A percentile compares a stretch with the other conserved stretches of the same genome.
Evolutionary conservation across 2,797 vertebrate species (phyloP).

Genomic region (Ptychobarbus kaznakovi): DNA sequence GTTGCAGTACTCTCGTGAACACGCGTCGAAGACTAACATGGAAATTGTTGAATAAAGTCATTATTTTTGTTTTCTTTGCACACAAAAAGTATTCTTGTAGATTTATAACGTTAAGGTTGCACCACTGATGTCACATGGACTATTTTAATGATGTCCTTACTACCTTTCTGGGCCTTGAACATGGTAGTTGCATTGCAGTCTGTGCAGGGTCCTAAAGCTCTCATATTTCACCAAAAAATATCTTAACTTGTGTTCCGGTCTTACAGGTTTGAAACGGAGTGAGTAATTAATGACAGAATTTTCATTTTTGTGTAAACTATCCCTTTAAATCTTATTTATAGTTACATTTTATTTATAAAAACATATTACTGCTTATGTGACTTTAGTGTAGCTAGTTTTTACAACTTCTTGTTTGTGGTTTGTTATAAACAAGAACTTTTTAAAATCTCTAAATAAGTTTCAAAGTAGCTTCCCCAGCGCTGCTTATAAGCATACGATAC

Average conservation of each 20-base stretch:
- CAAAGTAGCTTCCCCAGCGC: not conserved
- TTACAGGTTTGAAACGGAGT: not conserved
- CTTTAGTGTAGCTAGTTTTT: not conserved
- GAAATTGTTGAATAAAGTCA: not conserved
- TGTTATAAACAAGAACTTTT: not conserved
- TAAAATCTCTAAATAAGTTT: not conserved
- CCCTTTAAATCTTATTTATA: not conserved
- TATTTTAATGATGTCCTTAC: not conserved
- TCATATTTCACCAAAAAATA: no score
- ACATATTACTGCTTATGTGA: not conserved
- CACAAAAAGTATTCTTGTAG: not conserved
- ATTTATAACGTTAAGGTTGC: not conserved
- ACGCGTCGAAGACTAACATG: not conserved
- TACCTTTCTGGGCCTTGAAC: not conserved
- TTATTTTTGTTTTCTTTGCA: not conserved
- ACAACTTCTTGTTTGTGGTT: not conserved
- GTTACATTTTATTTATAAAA: not conserved
- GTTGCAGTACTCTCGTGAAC: not conserved
- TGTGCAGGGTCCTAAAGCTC: not conserved
- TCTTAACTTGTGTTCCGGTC: not conserved
- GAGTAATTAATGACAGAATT: no score
- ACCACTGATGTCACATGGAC: not conserved
- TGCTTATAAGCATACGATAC: conserved; percentile 29
- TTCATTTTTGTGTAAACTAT: not conserved
- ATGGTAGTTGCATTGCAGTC: not conserved